Conservation (phyloP, 2,797 vertebrate genomes). For the Microctenopoma steveboyesi region DNA sequence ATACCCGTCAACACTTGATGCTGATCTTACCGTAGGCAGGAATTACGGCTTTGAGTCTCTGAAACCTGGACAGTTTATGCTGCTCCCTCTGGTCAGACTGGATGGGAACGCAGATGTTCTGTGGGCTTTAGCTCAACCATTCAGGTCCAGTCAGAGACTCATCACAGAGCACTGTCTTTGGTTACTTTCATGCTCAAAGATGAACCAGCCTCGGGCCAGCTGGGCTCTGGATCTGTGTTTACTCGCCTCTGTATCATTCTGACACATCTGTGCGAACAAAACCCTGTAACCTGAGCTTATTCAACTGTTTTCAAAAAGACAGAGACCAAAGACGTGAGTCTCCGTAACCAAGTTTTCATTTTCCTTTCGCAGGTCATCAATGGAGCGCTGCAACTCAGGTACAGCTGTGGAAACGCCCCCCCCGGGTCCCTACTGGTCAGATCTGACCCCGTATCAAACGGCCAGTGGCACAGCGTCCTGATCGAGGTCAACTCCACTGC, state of each 20-base stretch:
- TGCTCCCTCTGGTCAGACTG: neutral
- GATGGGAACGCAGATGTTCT: neutral
- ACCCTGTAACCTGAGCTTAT: too few relatives aligned
- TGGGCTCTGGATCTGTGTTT: too few relatives aligned
- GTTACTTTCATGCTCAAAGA: too few relatives aligned
- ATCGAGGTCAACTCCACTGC: slow-evolving; percentile 85
- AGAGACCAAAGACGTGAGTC: too few relatives aligned
- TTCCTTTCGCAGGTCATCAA: slow-evolving; percentile 81
- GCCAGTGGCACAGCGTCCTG: slow-evolving; percentile 87
- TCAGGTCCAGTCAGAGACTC: too few relatives aligned
- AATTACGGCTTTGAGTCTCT: neutral
- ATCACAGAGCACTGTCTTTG: too few relatives aligned
- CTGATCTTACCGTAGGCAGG: neutral
- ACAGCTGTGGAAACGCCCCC: slow-evolving; percentile 80
- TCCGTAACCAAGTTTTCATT: neutral
- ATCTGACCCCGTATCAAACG: slow-evolving; percentile 80
- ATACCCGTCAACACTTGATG: neutral
- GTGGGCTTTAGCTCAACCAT: too few relatives aligned
- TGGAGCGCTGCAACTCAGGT: slow-evolving; percentile 84
- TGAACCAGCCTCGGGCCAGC: too few relatives aligned
- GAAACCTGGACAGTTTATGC: neutral
- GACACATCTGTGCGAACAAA: neutral
- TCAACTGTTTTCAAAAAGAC: too few relatives aligned
- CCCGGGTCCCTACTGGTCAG: slow-evolving; percentile 73
- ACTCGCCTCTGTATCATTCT: neutral